Conservation (phyloP, 2,797 vertebrate genomes). For the Malacoraja senta region DNA sequence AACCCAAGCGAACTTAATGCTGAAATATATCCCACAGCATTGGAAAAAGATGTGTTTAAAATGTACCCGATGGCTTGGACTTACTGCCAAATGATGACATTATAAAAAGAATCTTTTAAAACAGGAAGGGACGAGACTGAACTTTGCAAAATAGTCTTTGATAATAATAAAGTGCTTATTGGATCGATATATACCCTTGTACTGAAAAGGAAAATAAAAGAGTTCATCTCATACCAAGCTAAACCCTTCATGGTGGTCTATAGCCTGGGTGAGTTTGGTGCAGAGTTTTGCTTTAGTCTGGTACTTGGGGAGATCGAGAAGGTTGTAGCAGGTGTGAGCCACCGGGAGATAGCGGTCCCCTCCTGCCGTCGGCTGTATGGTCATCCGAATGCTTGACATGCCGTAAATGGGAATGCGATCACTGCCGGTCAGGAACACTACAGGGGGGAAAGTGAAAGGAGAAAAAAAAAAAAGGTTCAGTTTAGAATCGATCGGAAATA, state of each 20-base stretch:
- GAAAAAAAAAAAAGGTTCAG: too few relatives aligned
- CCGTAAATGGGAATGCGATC: slow-evolving; percentile 95
- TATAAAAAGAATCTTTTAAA: slow-evolving; percentile 25
- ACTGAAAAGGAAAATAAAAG: not conserved
- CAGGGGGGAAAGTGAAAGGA: not conserved
- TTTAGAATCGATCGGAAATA: too few relatives aligned
- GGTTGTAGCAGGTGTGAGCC: slow-evolving; percentile 96
- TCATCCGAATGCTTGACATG: slow-evolving; percentile 85
- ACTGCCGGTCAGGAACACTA: slow-evolving; percentile 92
- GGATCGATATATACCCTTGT: not conserved
- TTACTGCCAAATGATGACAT: not conserved
- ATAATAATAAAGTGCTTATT: slow-evolving; percentile 35
- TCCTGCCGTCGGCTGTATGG: slow-evolving; percentile 81
- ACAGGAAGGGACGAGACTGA: not conserved
- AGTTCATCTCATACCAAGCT: slow-evolving; percentile 71
- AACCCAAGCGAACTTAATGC: not conserved
- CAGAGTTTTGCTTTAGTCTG: slow-evolving; percentile 82
- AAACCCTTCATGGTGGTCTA: slow-evolving; percentile 95
- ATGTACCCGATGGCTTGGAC: not conserved
- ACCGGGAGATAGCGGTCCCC: slow-evolving; percentile 86
- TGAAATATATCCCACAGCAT: not conserved
- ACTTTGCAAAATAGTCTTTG: slow-evolving; percentile 23
- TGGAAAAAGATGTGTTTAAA: not conserved
- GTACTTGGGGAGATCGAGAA: slow-evolving; percentile 93
- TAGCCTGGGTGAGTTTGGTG: slow-evolving; percentile 75